Evolutionary conservation across 2,113 vertebrate genomes (phyloP).

Genomic region (Hemibagrus wyckioides): DNA sequence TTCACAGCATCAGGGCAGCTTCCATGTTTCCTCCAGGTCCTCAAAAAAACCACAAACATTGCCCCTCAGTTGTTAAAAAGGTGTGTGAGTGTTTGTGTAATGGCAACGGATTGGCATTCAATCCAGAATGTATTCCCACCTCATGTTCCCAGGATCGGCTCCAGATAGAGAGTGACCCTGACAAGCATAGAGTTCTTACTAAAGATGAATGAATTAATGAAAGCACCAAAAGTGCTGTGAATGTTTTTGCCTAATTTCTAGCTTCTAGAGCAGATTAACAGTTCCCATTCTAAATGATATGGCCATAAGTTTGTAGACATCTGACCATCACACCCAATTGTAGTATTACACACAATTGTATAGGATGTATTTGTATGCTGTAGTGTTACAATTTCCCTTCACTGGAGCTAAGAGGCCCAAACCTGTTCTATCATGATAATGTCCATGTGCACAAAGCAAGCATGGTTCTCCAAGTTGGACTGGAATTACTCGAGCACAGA

Average conservation of each 20-base stretch:
- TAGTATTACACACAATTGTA: neutral
- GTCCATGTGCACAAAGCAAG: neutral
- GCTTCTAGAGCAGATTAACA: neutral
- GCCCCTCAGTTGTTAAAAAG: neutral
- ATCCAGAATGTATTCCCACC: neutral
- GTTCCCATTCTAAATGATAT: neutral
- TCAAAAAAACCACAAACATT: neutral
- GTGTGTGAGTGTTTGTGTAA: neutral
- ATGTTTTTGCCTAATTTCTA: neutral
- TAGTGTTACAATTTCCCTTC: neutral
- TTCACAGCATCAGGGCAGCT: slow-evolving; percentile 1
- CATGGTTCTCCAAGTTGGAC: neutral
- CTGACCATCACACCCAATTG: neutral
- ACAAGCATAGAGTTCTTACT: neutral
- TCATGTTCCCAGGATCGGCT: neutral
- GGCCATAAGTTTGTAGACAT: neutral
- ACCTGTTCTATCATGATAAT: neutral
- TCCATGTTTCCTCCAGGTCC: neutral
- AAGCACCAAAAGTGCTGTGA: neutral
- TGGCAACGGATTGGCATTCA: neutral
- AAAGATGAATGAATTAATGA: neutral
- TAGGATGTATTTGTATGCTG: neutral
- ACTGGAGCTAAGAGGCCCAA: neutral
- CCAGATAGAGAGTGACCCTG: neutral
- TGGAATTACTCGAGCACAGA: neutral